A percentile compares a stretch with the other conserved stretches of the same genome.
Evolutionary conservation across 2,888 invertebrate species (phyloP).

Genomic region (Melinaea menophilus): DNA sequence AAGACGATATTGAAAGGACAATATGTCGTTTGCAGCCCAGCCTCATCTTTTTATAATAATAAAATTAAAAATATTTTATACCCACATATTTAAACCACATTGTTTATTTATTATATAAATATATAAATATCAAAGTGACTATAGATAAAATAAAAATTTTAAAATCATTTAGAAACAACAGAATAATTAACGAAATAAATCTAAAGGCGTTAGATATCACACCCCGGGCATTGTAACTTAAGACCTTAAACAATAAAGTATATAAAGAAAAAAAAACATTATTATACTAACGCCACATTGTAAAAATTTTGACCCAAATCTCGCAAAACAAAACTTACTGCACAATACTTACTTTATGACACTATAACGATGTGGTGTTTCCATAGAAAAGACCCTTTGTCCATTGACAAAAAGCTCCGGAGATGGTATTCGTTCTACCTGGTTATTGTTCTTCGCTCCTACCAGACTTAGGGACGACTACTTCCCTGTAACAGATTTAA

Average conservation of each 20-base stretch:
- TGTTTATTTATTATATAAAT: no score
- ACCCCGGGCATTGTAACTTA: background rate
- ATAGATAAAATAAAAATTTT: background rate
- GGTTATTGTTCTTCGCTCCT: constrained; percentile 69
- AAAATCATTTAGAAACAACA: background rate
- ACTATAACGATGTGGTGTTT: constrained; percentile 77
- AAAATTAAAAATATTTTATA: no score
- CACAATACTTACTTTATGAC: constrained; percentile 75
- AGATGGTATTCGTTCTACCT: constrained; percentile 72
- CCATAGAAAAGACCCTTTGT: constrained; percentile 75
- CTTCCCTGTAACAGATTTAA: constrained; percentile 56
- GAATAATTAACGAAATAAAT: constrained; percentile 9
- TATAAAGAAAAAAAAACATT: constrained; percentile 46
- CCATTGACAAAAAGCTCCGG: constrained; percentile 73
- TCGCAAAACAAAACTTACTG: constrained; percentile 71
- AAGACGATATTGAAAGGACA: no score
- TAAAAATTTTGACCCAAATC: constrained; percentile 76
- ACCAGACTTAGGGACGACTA: constrained; percentile 70
- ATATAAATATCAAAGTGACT: background rate
- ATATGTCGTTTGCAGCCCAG: no score
- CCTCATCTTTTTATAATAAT: no score
- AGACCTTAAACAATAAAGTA: constrained; percentile 50
- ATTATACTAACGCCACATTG: constrained; percentile 69
- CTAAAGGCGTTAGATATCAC: constrained; percentile 12
- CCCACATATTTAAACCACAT: no score